A percentile compares a stretch with the other conserved stretches of the same genome.
phyloP scores from a whole-genome alignment of 2,113 vertebrate genomes.

The Psittacus erithacus region DNA sequence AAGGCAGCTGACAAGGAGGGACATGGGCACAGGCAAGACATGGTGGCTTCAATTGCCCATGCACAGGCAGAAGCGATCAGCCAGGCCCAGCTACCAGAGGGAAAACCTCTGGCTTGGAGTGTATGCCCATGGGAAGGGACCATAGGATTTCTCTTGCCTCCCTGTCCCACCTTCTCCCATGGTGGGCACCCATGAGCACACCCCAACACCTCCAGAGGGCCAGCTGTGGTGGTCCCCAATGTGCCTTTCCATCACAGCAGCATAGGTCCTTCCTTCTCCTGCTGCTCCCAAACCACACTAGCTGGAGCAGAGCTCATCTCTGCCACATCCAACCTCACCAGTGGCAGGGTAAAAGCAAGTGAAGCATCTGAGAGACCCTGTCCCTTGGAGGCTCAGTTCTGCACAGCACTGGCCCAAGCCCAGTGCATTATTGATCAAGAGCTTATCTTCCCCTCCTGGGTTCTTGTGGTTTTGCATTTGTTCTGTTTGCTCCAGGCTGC shows the following conservation, averaged over 20 bases:
- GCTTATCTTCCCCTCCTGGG: not conserved
- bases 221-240: not conserved
- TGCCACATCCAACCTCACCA: not conserved
- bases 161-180: not conserved
- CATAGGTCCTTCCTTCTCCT: not conserved
- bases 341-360: fast-evolving
- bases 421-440: not conserved
- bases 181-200: not conserved
- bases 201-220: not conserved
- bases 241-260: not conserved
- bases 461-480: not conserved
- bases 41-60: not conserved
- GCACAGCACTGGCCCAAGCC: not conserved
- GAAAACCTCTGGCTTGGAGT: fast-evolving
- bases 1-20: not conserved
- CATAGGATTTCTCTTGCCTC: not conserved
- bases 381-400: not conserved
- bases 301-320: not conserved
- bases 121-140: not conserved
- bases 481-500: not conserved
- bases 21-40: not conserved
- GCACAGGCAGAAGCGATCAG: not conserved
- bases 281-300: not conserved
- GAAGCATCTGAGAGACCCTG: not conserved
- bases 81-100: not conserved